Percentiles rank a stretch among this genome's conserved stretches.
Conservation (phyloP, 1,140 invertebrate genomes). For the Drosophila bocqueti region DNA sequence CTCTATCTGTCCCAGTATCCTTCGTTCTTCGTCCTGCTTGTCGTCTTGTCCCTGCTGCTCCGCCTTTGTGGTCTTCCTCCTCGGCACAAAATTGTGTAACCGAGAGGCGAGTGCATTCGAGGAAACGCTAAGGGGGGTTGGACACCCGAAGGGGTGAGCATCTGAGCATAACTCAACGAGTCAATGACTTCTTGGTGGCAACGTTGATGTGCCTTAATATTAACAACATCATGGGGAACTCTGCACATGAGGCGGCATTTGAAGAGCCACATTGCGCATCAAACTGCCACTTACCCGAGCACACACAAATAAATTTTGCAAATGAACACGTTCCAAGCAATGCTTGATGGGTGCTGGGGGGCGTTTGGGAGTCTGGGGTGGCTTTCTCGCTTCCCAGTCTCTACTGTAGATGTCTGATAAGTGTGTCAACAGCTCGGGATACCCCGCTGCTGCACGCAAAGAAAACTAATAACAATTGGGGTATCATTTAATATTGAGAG, state of each 20-base stretch:
- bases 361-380: not conserved
- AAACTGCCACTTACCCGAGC: conserved; percentile 78
- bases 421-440: conserved; percentile 75
- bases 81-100: conserved; percentile 48
- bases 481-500: too few relatives aligned
- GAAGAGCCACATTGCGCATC: conserved; percentile 81
- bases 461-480: not conserved
- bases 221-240: conserved; percentile 69
- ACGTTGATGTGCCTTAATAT: conserved; percentile 85
- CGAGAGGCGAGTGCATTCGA: conserved; percentile 30
- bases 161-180: conserved; percentile 84
- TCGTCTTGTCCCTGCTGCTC: conserved; percentile 6
- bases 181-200: conserved; percentile 85
- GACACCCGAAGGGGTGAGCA: conserved; percentile 8
- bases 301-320: conserved; percentile 83
- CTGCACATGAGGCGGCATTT: conserved; percentile 67
- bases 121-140: conserved; percentile 3
- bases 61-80: conserved; percentile 27
- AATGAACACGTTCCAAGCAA: conserved; percentile 81
- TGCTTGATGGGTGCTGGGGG: conserved; percentile 43
- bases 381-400: conserved; percentile 3
- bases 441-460: conserved; percentile 9
- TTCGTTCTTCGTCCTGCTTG: conserved; percentile 3
- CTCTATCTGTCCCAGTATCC: conserved; percentile 36
- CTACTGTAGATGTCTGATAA: conserved; percentile 66